Conservation (phyloP, 2,797 vertebrate genomes). For the Characodon lateralis region DNA sequence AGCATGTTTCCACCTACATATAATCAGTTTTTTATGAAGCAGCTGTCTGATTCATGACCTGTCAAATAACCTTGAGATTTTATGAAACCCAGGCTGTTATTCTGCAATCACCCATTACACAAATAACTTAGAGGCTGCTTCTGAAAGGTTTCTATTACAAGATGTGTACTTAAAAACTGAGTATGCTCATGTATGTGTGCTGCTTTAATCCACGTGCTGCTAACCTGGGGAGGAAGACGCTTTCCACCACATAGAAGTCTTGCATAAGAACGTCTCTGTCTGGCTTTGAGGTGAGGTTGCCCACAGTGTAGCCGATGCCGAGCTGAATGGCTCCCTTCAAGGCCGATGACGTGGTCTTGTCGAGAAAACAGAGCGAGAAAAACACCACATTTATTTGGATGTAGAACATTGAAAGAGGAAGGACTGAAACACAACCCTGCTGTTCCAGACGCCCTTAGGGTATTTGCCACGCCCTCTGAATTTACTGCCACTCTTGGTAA, state of each 20-base stretch:
- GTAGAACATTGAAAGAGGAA: slow-evolving; percentile 3
- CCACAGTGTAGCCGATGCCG: slow-evolving; percentile 97
- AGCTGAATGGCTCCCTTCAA: slow-evolving; percentile 97
- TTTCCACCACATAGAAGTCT: slow-evolving; percentile 98
- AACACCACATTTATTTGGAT: slow-evolving; percentile 36
- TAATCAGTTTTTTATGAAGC: slow-evolving; percentile 37
- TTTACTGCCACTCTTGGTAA: background rate
- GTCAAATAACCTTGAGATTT: slow-evolving; percentile 36
- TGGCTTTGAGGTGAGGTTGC: slow-evolving; percentile 96
- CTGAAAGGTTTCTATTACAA: background rate
- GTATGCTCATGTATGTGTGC: background rate
- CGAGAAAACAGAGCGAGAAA: slow-evolving; percentile 33
- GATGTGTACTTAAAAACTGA: background rate
- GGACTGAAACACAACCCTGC: background rate
- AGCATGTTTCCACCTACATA: slow-evolving; percentile 43
- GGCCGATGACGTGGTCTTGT: slow-evolving; percentile 93
- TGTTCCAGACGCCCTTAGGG: background rate
- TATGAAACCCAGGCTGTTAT: slow-evolving; percentile 16
- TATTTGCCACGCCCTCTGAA: background rate
- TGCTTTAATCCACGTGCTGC: slow-evolving; percentile 25
- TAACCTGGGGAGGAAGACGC: slow-evolving; percentile 96
- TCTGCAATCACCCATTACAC: background rate
- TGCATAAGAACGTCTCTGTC: slow-evolving; percentile 99
- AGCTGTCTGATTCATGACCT: slow-evolving; percentile 30
- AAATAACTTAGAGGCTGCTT: slow-evolving; percentile 7